Evolutionary conservation across 2,113 vertebrate species (phyloP).

Genomic region (Platanista minor): DNA sequence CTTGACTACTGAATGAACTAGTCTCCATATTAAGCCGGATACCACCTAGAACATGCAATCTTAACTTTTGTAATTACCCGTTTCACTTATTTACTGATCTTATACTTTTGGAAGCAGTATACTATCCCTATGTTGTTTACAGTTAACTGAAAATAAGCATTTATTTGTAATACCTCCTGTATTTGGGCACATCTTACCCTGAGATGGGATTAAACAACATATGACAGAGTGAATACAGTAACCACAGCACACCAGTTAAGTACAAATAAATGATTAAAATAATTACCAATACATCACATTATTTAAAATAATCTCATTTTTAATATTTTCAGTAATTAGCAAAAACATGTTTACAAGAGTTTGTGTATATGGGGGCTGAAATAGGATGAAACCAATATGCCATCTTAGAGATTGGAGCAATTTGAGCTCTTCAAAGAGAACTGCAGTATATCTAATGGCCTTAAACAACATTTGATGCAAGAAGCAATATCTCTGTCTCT

Average conservation of each 20-base stretch:
- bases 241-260: not conserved
- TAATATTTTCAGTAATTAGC: not conserved
- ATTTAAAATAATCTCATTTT: not conserved
- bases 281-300: not conserved
- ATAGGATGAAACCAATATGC: not conserved
- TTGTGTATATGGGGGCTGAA: not conserved
- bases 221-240: not conserved
- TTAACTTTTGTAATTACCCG: not conserved
- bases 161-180: not conserved
- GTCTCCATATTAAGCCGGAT: not conserved
- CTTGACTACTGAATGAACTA: not conserved
- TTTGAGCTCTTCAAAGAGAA: constrained; percentile 53
- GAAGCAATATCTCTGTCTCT: not conserved
- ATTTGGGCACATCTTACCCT: not conserved
- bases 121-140: not conserved
- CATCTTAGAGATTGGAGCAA: not conserved
- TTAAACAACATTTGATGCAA: constrained; percentile 35
- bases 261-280: not conserved
- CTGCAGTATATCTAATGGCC: constrained; percentile 10
- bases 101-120: not conserved
- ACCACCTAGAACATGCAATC: not conserved
- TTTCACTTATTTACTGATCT: not conserved
- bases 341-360: not conserved
- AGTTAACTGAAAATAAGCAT: not conserved
- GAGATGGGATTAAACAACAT: not conserved